phyloP scores from a whole-genome alignment of 2,113 vertebrate genomes.

The Ameiurus melas region DNA sequence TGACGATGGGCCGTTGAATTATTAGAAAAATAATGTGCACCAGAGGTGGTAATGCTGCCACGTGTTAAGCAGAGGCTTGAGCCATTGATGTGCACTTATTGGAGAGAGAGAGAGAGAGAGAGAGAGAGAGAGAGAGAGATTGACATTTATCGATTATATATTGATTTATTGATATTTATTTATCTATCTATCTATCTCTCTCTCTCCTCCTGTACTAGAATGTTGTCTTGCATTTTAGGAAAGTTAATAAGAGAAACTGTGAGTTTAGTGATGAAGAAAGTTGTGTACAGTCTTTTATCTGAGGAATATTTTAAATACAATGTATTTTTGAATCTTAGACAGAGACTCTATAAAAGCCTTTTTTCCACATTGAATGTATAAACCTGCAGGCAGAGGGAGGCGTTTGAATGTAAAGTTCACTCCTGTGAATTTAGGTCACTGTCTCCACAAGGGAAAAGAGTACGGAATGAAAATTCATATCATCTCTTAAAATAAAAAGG shows the following conservation, averaged over 20 bases:
- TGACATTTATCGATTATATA: too few relatives aligned
- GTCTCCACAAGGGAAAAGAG: constrained; percentile 35
- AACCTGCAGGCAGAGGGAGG: constrained; percentile 37
- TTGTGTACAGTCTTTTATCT: constrained; percentile 19
- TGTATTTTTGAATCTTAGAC: constrained; percentile 12
- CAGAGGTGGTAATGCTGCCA: too few relatives aligned
- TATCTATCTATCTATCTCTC: too few relatives aligned
- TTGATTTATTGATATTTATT: too few relatives aligned
- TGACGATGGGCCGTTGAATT: too few relatives aligned
- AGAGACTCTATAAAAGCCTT: constrained; percentile 6
- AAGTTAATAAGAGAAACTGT: constrained; percentile 1
- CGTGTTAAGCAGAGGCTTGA: too few relatives aligned
- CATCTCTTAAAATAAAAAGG: neutral
- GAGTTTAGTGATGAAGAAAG: constrained; percentile 21
- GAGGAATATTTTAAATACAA: constrained; percentile 28
- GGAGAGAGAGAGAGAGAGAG: too few relatives aligned
- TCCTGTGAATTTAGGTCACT: constrained; percentile 36
- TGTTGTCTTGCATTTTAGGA: neutral
- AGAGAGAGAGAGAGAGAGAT: too few relatives aligned
- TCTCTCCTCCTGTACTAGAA: too few relatives aligned
- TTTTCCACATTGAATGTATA: constrained; percentile 27
- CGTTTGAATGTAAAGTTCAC: constrained; percentile 31
- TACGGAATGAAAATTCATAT: constrained; percentile 17
- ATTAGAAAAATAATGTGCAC: too few relatives aligned
- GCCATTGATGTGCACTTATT: too few relatives aligned